Conservation (phyloP, 2,888 invertebrate genomes). For the Hipparchia sbordonii region DNA sequence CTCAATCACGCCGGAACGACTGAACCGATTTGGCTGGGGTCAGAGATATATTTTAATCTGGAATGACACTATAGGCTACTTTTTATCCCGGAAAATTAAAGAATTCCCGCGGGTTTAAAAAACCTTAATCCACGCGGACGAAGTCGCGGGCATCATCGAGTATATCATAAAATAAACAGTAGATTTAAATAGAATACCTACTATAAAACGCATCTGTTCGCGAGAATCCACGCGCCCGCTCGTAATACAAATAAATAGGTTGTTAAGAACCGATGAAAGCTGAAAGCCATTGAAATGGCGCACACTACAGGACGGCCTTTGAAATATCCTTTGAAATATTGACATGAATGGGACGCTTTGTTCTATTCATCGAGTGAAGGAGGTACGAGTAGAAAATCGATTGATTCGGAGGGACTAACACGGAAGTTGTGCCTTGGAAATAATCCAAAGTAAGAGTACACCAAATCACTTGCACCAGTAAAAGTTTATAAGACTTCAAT, state of each 20-base stretch:
- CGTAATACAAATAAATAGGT: neutral
- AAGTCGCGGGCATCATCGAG: too few relatives aligned
- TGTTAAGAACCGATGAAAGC: conserved; percentile 1
- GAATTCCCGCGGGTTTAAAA: neutral
- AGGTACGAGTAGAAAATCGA: neutral
- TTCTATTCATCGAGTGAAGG: neutral
- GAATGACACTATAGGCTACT: neutral
- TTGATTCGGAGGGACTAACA: neutral
- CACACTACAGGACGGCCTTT: neutral
- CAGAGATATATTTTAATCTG: neutral
- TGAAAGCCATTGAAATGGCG: conserved; percentile 3
- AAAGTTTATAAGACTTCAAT: too few relatives aligned
- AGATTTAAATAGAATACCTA: neutral
- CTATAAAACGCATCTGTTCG: neutral
- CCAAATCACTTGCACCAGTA: too few relatives aligned
- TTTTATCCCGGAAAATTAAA: neutral
- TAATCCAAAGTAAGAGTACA: too few relatives aligned
- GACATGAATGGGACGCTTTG: conserved; percentile 8
- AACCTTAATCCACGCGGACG: neutral
- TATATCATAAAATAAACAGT: neutral
- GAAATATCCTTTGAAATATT: neutral
- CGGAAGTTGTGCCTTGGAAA: too few relatives aligned
- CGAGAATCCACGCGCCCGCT: neutral
- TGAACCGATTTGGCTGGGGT: neutral
- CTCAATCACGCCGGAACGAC: neutral